Evolutionary conservation across 2,888 invertebrate genomes (phyloP), one percentile per base, ranked within the genome.

Genomic region (Thymelicus acteon): DNA sequence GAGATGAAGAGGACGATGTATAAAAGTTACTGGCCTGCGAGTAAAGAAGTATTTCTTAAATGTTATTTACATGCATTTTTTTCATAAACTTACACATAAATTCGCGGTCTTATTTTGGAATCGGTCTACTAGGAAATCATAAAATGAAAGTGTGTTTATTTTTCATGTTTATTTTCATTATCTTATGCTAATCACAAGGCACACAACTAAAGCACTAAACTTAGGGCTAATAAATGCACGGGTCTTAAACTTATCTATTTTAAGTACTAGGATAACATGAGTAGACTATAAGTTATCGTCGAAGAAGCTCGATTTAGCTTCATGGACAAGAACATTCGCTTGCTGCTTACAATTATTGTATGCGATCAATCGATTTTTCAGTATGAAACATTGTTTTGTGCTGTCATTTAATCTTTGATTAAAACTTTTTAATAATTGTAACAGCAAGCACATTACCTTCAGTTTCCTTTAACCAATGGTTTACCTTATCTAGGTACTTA

Each of bases 321-420:
- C 73, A 72, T 80, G 77, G 82, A 88, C 87, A 79, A 89, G 83
- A 89, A 83, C 83, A 49, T 57, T 54, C 15, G 81, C 82, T 89
- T 88, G 87, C 85, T 82, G 75, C 75, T 40, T 75, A 72, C 75
- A 74, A 82, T 78, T 66, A 66, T 31, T 19, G 6, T 7, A 49
- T 40, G 7, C 7, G 6, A 44, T 12, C 44, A 44, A 0, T 44
- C 4, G 8, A 44, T 44, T 40, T 40, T 10, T 10, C 8, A 4
- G 44, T 10, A 44, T 44, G 4, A 44, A 44, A 10, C 4, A 44
- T 44, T 44, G 7, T 8, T 8, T 12, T 44, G 8, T 44, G 12
- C 12, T 8, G 10, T 44, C 44, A 44, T 31, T 31, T 5, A 2
- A 31, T 31, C 31, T 31, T 31, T 31, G 31, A 40, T 8, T 40